Evolutionary conservation across 2,797 vertebrate genomes (phyloP).

Genomic region (Arnoldichthys spilopterus): DNA sequence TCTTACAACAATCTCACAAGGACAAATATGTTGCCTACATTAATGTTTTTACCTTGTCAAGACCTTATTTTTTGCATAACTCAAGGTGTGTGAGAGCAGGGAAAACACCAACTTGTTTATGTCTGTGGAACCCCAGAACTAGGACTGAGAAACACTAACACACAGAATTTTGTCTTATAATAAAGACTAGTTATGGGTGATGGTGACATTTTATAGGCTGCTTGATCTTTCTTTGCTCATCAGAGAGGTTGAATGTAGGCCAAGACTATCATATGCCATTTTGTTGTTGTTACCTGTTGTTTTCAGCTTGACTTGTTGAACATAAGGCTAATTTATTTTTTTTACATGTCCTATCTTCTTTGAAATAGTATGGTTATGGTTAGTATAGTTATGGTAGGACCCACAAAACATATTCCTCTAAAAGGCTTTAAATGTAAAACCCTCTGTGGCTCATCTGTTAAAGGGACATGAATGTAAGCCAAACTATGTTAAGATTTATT

Average conservation of each 20-base stretch:
- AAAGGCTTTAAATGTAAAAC: neutral
- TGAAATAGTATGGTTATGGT: too few relatives aligned
- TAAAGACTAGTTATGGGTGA: neutral
- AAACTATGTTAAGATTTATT: conserved; percentile 10
- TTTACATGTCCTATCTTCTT: neutral
- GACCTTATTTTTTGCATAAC: too few relatives aligned
- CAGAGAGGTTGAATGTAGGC: conserved; percentile 2
- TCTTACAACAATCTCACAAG: neutral
- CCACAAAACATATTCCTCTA: neutral
- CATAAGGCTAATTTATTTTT: conserved; percentile 35
- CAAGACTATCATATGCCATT: neutral
- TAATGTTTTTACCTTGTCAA: neutral
- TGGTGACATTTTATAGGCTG: neutral
- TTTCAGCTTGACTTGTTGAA: neutral
- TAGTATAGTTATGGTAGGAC: neutral
- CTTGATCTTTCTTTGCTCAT: neutral
- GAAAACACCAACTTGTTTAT: neutral
- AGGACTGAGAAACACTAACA: neutral
- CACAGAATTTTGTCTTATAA: neutral
- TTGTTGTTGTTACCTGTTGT: neutral
- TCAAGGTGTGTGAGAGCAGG: neutral
- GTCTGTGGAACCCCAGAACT: neutral
- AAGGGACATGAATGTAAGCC: conserved; percentile 32
- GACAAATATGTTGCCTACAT: neutral
- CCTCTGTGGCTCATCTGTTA: neutral